These are phyloP conservation scores for Narcine bancroftii DNA, from an alignment of 2,113 vertebrate genomes.

Conservation along the genomic window DNA sequence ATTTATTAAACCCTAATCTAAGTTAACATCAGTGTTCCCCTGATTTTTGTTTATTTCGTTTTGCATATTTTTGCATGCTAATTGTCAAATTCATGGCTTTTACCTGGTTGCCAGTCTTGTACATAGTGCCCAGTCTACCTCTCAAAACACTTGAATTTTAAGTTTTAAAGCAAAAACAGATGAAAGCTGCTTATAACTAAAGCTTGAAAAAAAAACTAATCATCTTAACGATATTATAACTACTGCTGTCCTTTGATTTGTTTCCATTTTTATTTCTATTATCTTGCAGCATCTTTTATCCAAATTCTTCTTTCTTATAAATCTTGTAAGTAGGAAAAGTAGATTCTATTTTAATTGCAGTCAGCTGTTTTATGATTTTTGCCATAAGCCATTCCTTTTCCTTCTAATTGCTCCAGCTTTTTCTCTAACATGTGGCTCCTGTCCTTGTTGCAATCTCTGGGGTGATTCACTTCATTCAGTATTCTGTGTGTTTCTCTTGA, in stretches of 20 bases:
- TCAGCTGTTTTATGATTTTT: slow-evolving; percentile 75
- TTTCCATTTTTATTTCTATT: slow-evolving; percentile 99
- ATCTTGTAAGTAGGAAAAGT: slow-evolving; percentile 99
- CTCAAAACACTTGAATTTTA: slow-evolving; percentile 64
- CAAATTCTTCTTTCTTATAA: slow-evolving; percentile 99
- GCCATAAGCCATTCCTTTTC: slow-evolving; percentile 53
- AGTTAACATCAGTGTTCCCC: slow-evolving; percentile 53
- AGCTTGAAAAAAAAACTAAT: slow-evolving; percentile 55
- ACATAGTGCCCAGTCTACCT: slow-evolving; percentile 59
- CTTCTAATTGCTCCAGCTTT: slow-evolving; percentile 48
- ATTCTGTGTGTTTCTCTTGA: slow-evolving; percentile 66
- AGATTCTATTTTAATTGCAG: slow-evolving; percentile 85
- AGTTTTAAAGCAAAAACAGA: slow-evolving; percentile 57
- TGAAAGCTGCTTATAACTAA: slow-evolving; percentile 53
- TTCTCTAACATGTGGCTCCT: slow-evolving; percentile 64
- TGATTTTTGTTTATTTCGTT: slow-evolving; percentile 43
- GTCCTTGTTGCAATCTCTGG: slow-evolving; percentile 69
- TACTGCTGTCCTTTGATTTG: slow-evolving; percentile 97
- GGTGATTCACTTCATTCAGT: slow-evolving; percentile 60
- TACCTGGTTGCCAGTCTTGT: slow-evolving; percentile 62
- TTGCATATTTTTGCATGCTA: slow-evolving; percentile 71
- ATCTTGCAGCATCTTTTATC: slow-evolving; percentile 99
- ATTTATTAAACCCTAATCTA: slow-evolving; percentile 45
- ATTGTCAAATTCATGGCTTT: slow-evolving; percentile 59
- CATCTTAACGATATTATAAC: slow-evolving; percentile 85